Evolutionary conservation across 37 sponge, comb jelly and placozoan genomes (phyloP), one percentile per base, ranked within the genome.

Genomic region (Cliona cf. orientalis): DNA sequence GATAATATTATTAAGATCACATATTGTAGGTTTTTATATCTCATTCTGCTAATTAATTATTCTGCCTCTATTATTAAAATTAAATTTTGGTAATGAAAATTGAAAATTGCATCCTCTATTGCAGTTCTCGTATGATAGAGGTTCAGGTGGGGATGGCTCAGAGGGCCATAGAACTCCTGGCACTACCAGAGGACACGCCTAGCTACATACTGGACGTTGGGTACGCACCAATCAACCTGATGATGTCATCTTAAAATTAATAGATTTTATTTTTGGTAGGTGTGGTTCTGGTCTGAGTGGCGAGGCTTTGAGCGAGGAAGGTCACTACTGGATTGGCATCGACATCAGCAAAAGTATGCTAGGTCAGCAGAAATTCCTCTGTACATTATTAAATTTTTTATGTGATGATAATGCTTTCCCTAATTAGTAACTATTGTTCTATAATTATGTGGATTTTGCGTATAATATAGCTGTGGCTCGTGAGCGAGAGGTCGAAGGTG

Each of bases 251-350:
- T n/a, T n/a, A n/a, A n/a, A 56, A 56, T 65, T 63, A 34, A 5
- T 55, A 22, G 12, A 37, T 69, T 39, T 34, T 5, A 39, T 41
- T 35, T 28, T 19, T 60, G 45, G 36, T 49, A 96, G 97, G 34
- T 99, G 99, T 82, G 99, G 99, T 0, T 94, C 95, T 35, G 99
- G 99, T 1, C 71, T 99, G 71, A 99, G 99, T 86, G 99, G 99
- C 6, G 95, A 96, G 70, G 86, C 80, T 0, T 58, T 99, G 42
- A 89, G 91, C 12, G 99, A 96, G 28, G 86, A 74, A 17, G 99
- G 97, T 32, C 99, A 99, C 57, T 74, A 58, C 75, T 99, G 99
- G 99, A 86, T 92, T 49, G 99, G 99, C 0, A 42, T 99, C 49
- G 99, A 99, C 79, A 99, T 99, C 69, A 97, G 97, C 75, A 63